Evolutionary conservation across 2,113 vertebrate genomes (phyloP).

Genomic region (Microtus pennsylvanicus): DNA sequence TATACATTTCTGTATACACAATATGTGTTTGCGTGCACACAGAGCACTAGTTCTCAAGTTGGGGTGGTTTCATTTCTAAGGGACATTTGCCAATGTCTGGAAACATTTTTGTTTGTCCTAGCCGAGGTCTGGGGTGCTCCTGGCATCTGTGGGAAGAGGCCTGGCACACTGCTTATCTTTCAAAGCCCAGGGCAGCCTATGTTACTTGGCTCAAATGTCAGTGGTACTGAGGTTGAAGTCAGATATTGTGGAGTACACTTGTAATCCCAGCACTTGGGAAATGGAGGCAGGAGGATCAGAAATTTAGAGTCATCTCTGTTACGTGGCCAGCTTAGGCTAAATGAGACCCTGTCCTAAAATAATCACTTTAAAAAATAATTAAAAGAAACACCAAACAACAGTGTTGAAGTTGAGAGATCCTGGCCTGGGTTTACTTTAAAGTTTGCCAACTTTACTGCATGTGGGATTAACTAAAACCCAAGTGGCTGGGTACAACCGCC

Average conservation of each 20-base stretch:
- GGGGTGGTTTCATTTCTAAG: not conserved
- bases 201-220: too few species aligned
- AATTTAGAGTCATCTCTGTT: not conserved
- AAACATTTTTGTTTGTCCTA: not conserved
- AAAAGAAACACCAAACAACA: not conserved
- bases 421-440: too few species aligned
- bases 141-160: not conserved
- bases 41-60: not conserved
- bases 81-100: constrained; percentile 9
- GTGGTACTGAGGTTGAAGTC: not conserved
- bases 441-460: not conserved
- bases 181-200: not conserved
- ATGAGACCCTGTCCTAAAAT: not conserved
- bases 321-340: not conserved
- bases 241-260: not conserved
- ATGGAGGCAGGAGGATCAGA: not conserved
- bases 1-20: constrained; percentile 41
- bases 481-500: not conserved
- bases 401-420: not conserved
- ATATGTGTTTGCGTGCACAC: not conserved
- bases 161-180: not conserved
- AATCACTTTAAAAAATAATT: not conserved
- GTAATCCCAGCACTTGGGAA: not conserved
- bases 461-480: not conserved
- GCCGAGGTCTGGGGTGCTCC: too few species aligned